Evolutionary conservation across 2,797 vertebrate genomes (phyloP).

Genomic region (Dryobates pubescens): DNA sequence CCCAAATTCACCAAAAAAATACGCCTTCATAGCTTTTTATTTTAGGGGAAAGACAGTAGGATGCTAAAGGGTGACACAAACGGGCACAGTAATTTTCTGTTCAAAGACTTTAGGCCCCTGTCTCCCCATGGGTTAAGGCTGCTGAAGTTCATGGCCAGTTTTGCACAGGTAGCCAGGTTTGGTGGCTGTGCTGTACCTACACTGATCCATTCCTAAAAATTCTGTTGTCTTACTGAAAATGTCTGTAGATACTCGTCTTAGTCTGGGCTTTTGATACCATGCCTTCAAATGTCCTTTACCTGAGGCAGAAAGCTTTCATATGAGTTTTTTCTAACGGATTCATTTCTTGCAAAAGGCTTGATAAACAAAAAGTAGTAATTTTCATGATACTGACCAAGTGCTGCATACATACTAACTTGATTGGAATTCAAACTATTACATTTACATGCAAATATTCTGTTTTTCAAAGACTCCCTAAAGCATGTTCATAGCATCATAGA

Average conservation of each 20-base stretch:
- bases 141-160: background rate
- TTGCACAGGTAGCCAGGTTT: background rate
- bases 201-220: background rate
- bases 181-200: too few species aligned
- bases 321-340: background rate
- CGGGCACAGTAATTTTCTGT: background rate
- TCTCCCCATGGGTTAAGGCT: background rate
- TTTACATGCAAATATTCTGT: background rate
- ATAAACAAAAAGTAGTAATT: background rate
- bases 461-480: background rate
- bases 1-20: background rate
- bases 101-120: background rate
- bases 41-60: background rate
- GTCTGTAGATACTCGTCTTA: background rate
- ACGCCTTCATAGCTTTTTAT: background rate
- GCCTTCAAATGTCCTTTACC: background rate
- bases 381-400: background rate
- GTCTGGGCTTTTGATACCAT: background rate
- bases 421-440: background rate
- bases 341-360: background rate
- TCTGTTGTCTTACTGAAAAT: background rate
- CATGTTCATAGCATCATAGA: background rate
- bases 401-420: background rate
- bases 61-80: background rate
- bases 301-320: background rate